A percentile compares a stretch with the other conserved stretches of the same genome.
Conservation (phyloP, 1,140 invertebrate species). For the Drosophila obscura region DNA sequence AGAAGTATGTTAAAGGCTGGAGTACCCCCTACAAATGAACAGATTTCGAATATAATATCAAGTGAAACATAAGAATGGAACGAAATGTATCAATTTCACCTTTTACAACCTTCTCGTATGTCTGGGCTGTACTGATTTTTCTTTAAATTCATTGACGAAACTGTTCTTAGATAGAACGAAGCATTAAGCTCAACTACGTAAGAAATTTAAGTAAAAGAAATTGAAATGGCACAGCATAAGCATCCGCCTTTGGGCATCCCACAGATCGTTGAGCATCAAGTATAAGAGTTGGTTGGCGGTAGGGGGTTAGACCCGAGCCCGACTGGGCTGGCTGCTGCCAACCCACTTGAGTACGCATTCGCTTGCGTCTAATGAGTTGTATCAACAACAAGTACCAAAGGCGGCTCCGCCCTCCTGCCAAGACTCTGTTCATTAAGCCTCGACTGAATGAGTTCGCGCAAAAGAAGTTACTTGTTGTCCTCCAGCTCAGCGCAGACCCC, state of each 20-base stretch:
- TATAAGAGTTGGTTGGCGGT: not conserved
- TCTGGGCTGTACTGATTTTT: too few species aligned
- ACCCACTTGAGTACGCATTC: slow-evolving; percentile 77
- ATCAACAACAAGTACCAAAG: slow-evolving; percentile 72
- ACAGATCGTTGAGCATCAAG: slow-evolving; percentile 22
- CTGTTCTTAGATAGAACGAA: too few species aligned
- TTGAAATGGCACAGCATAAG: slow-evolving; percentile 28
- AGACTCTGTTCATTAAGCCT: slow-evolving; percentile 75
- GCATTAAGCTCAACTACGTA: too few species aligned
- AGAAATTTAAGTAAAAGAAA: not conserved
- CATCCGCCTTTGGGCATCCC: not conserved
- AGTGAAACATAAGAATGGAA: too few species aligned
- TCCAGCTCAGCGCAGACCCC: not conserved
- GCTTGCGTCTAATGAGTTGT: slow-evolving; percentile 81
- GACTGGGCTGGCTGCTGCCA: slow-evolving; percentile 31
- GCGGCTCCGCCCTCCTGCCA: slow-evolving; percentile 26
- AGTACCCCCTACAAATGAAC: too few species aligned
- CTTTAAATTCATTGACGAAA: too few species aligned
- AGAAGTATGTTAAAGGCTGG: too few species aligned
- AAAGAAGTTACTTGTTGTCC: slow-evolving; percentile 76
- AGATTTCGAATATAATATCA: too few species aligned
- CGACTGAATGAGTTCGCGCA: slow-evolving; percentile 78
- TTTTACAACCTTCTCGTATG: too few species aligned
- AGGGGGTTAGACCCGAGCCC: not conserved
- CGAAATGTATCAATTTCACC: too few species aligned